Conservation (phyloP, 1,140 invertebrate species). For the Conopomorpha cramerella region DNA sequence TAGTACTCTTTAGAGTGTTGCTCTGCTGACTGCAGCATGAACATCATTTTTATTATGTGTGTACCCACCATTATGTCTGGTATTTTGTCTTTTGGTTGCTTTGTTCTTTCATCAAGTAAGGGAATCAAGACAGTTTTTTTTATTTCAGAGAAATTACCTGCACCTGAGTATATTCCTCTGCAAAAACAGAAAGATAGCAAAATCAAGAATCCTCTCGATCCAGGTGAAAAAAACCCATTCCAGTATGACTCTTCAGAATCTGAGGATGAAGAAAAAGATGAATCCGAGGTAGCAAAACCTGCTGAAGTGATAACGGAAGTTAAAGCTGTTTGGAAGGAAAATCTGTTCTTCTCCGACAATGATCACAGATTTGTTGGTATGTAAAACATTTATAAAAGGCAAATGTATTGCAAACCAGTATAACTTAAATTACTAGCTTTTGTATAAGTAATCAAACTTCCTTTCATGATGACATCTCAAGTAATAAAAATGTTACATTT, state of each 20-base stretch:
- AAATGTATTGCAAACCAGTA: too few species aligned
- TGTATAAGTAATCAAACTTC: conserved; percentile 3
- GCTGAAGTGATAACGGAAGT: conserved; percentile 12
- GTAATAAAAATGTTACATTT: conserved; percentile 6
- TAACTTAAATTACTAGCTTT: conserved; percentile 5
- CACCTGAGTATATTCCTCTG: conserved; percentile 20
- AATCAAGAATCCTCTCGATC: conserved; percentile 42
- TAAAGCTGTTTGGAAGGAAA: conserved; percentile 53
- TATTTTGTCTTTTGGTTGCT: too few species aligned
- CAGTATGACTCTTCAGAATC: conserved; percentile 68
- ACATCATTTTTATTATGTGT: too few species aligned
- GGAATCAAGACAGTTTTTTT: too few species aligned
- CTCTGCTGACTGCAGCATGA: too few species aligned
- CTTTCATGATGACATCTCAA: conserved; percentile 3
- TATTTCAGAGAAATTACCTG: conserved; percentile 17
- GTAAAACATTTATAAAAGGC: too few species aligned
- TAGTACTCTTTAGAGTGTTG: too few species aligned
- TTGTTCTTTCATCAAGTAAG: too few species aligned
- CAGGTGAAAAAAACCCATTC: conserved; percentile 60
- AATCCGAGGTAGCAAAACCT: conserved; percentile 11
- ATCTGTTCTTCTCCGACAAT: conserved; percentile 60
- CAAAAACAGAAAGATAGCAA: conserved; percentile 25
- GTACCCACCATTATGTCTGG: too few species aligned
- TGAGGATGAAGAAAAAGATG: conserved; percentile 50
- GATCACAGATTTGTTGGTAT: conserved; percentile 64